Evolutionary conservation across 1,140 invertebrate species (phyloP).

Genomic region (Choristoneura fumiferana): DNA sequence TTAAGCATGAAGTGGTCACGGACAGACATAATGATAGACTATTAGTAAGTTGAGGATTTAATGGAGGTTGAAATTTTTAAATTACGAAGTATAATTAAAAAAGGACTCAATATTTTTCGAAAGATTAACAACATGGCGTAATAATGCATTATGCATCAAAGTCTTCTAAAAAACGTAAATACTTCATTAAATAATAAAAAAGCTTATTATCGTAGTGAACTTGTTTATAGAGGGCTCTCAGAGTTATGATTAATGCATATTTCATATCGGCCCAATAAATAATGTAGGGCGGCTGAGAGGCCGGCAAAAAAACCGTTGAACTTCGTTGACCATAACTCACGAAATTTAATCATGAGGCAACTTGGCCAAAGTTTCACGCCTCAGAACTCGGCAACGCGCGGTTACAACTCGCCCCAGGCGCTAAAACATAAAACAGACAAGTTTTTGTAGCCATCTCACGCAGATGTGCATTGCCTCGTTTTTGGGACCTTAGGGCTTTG

Average conservation of each 20-base stretch:
- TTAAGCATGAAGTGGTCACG: too few relatives aligned
- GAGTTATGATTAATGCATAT: slow-evolving; percentile 40
- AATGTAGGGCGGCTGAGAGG: slow-evolving; percentile 31
- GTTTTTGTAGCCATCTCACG: neutral
- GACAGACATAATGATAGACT: too few relatives aligned
- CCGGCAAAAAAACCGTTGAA: slow-evolving; percentile 42
- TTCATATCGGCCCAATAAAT: slow-evolving; percentile 52
- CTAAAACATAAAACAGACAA: slow-evolving; percentile 8
- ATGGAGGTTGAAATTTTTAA: too few relatives aligned
- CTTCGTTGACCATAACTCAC: slow-evolving; percentile 54
- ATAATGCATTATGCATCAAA: neutral
- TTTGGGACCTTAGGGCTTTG: neutral
- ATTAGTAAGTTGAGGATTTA: too few relatives aligned
- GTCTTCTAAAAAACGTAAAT: neutral
- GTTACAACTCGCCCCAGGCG: neutral
- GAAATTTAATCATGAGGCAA: slow-evolving; percentile 58
- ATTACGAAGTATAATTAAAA: too few relatives aligned
- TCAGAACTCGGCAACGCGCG: slow-evolving; percentile 18
- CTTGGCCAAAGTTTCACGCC: slow-evolving; percentile 31
- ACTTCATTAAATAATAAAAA: slow-evolving; percentile 25
- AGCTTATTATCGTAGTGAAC: slow-evolving; percentile 21
- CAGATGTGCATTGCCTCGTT: neutral
- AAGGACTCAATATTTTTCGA: too few relatives aligned
- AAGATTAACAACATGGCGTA: too few relatives aligned
- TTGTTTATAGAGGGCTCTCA: slow-evolving; percentile 29